Evolutionary conservation across 2,888 invertebrate genomes (phyloP).

Genomic region (Exocentrus adspersus): DNA sequence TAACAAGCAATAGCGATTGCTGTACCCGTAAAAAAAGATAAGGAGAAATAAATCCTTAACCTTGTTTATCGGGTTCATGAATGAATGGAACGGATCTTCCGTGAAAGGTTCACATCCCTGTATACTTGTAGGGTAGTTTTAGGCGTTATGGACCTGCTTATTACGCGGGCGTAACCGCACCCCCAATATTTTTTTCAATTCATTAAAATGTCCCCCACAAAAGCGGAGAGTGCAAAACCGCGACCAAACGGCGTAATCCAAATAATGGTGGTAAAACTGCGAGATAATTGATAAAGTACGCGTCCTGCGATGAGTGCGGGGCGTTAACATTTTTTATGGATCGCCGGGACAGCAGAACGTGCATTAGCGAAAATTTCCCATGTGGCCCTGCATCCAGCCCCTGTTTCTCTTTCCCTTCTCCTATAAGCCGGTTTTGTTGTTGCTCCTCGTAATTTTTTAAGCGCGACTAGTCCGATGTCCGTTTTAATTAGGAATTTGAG

Average conservation of each 20-base stretch:
- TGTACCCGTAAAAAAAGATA: no score
- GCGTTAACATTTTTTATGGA: conserved; percentile 18
- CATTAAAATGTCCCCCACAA: conserved; percentile 44
- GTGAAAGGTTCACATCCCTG: no score
- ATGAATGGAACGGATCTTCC: no score
- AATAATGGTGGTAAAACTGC: conserved; percentile 51
- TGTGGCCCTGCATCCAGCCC: conserved; percentile 16
- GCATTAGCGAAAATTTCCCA: conserved; percentile 33
- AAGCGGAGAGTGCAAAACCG: conserved; percentile 40
- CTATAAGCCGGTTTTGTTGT: conserved; percentile 21
- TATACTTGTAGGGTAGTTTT: background rate
- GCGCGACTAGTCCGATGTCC: conserved; percentile 1
- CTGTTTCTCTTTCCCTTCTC: conserved; percentile 19
- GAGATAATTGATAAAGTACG: conserved; percentile 53
- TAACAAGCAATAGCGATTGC: background rate
- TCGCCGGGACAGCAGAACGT: conserved; percentile 24
- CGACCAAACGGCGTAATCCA: conserved; percentile 45
- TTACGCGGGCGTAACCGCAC: conserved; percentile 31
- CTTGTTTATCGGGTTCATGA: no score
- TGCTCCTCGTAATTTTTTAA: conserved; percentile 19
- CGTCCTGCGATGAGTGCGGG: conserved; percentile 23
- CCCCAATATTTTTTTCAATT: conserved; percentile 35
- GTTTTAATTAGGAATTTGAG: conserved; percentile 2
- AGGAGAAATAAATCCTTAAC: no score
- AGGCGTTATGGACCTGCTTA: background rate